phyloP scores from a whole-genome alignment of 2,888 invertebrate species.

The Oeneis ivallda region DNA sequence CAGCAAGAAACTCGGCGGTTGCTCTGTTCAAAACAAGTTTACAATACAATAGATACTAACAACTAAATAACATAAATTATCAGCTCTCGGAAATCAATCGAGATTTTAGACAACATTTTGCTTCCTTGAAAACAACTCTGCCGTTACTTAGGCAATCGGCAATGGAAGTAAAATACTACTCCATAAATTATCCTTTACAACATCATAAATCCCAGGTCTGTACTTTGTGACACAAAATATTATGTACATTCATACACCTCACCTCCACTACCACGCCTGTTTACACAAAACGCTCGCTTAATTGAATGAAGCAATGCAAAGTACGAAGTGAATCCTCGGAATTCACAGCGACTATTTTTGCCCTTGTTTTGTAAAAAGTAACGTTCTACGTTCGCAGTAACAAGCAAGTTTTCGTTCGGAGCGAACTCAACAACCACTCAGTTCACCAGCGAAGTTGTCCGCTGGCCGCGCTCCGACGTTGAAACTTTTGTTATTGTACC shows the following conservation, averaged over 20 bases:
- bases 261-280: constrained; percentile 46
- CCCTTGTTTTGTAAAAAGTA: constrained; percentile 62
- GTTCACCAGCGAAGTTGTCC: constrained; percentile 73
- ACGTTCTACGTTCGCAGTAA: constrained; percentile 63
- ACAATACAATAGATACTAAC: too few relatives aligned
- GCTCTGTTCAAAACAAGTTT: too few relatives aligned
- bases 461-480: constrained; percentile 64
- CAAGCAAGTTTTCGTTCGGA: constrained; percentile 78
- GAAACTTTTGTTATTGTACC: constrained; percentile 80
- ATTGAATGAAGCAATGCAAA: constrained; percentile 41
- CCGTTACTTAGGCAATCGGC: background rate
- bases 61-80: too few relatives aligned
- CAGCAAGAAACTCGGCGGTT: too few relatives aligned
- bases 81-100: too few relatives aligned
- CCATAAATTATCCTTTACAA: background rate
- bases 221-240: background rate
- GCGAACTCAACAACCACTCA: constrained; percentile 73
- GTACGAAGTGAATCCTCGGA: constrained; percentile 47
- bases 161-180: background rate
- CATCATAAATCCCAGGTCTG: background rate
- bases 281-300: constrained; percentile 28
- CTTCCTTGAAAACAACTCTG: too few relatives aligned
- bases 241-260: constrained; percentile 46
- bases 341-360: constrained; percentile 51
- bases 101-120: too few relatives aligned